Evolutionary conservation across 1,140 invertebrate genomes (phyloP).

Genomic region (Drosophila sucinea): DNA sequence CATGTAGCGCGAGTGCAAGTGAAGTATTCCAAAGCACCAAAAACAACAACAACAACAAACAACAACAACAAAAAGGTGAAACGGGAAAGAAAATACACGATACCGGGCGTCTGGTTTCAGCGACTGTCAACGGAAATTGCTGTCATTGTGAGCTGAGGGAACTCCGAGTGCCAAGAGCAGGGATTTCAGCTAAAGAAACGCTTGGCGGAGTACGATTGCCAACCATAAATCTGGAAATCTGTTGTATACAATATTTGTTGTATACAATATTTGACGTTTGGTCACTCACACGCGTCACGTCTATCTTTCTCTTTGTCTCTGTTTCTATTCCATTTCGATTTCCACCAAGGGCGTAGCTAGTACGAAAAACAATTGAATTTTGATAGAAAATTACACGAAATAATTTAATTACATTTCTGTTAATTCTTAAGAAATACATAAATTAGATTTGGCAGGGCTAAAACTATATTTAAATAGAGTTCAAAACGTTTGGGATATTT

Average conservation of each 20-base stretch:
- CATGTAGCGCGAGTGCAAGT: slow-evolving; percentile 58
- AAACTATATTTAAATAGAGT: too few relatives aligned
- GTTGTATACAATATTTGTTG: slow-evolving; percentile 55
- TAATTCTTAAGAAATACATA: too few relatives aligned
- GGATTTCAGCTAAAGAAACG: slow-evolving; percentile 25
- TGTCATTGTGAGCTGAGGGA: slow-evolving; percentile 50
- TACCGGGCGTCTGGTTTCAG: slow-evolving; percentile 48
- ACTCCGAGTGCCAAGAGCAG: slow-evolving; percentile 27
- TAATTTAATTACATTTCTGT: too few relatives aligned
- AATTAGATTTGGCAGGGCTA: too few relatives aligned
- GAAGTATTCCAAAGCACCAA: slow-evolving; percentile 51
- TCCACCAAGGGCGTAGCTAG: not conserved
- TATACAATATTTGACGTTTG: slow-evolving; percentile 71
- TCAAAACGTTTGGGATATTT: too few relatives aligned
- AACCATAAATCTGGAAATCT: slow-evolving; percentile 73
- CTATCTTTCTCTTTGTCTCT: slow-evolving; percentile 14
- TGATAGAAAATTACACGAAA: too few relatives aligned
- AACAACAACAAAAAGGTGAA: slow-evolving; percentile 15
- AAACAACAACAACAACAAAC: slow-evolving; percentile 17
- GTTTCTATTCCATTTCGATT: not conserved
- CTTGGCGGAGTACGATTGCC: slow-evolving; percentile 28
- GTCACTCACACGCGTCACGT: slow-evolving; percentile 64
- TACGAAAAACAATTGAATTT: too few relatives aligned
- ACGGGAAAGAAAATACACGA: slow-evolving; percentile 27
- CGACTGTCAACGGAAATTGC: slow-evolving; percentile 69